These are phyloP conservation scores for Cossypha heuglini DNA, from an alignment of 2,797 vertebrate species.

Conservation along the genomic window DNA sequence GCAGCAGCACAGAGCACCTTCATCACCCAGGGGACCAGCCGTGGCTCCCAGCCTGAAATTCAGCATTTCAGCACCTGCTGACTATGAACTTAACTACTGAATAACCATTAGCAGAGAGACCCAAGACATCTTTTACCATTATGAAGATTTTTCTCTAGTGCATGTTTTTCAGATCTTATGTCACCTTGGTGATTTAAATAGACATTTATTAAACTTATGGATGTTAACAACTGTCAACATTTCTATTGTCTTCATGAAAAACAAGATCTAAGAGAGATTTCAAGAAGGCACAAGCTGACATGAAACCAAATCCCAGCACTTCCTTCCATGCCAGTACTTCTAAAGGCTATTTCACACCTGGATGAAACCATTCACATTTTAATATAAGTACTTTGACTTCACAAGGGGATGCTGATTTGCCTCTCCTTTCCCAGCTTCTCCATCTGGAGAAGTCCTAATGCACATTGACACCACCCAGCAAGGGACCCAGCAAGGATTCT, in stretches of 20 bases:
- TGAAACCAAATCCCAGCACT: background rate
- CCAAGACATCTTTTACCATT: background rate
- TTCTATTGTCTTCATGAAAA: background rate
- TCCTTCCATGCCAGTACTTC: background rate
- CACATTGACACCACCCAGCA: background rate
- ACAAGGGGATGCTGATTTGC: background rate
- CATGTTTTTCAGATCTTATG: background rate
- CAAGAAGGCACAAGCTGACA: background rate
- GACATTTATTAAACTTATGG: background rate
- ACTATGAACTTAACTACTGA: background rate
- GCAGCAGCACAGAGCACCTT: background rate
- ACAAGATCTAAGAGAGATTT: background rate
- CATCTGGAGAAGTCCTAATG: background rate
- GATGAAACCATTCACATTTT: conserved; percentile 18
- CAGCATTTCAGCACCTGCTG: background rate
- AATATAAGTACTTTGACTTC: background rate
- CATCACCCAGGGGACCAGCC: background rate
- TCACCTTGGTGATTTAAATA: background rate
- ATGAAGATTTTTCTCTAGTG: background rate
- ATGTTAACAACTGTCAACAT: background rate
- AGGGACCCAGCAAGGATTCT: background rate
- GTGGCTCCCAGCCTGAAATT: background rate
- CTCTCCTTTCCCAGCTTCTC: background rate
- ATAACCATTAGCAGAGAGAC: background rate
- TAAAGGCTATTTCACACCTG: conserved; percentile 9